Conservation (phyloP, 1,140 invertebrate genomes). For the Solen grandis region DNA sequence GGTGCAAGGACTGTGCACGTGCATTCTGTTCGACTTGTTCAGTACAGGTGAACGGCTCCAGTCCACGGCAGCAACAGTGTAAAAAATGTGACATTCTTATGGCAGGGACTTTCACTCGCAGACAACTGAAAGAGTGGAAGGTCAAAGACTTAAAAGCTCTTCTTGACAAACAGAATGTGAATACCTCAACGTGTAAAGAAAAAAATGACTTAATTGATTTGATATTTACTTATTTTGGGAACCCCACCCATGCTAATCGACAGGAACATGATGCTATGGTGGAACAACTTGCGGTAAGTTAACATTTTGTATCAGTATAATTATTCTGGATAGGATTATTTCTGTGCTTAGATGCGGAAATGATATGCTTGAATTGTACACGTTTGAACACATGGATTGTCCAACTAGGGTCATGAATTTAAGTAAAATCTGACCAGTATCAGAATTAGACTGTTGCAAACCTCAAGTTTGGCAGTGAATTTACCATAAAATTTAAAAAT, state of each 20-base stretch:
- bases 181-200: slow-evolving; percentile 75
- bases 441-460: too few relatives aligned
- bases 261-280: neutral
- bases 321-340: too few relatives aligned
- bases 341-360: too few relatives aligned
- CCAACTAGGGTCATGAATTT: too few relatives aligned
- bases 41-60: slow-evolving; percentile 47
- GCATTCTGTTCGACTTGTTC: slow-evolving; percentile 75
- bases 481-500: too few relatives aligned
- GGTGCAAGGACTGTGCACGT: slow-evolving; percentile 74
- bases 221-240: slow-evolving; percentile 71
- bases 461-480: too few relatives aligned
- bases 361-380: too few relatives aligned
- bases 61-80: slow-evolving; percentile 65
- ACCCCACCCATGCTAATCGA: slow-evolving; percentile 31
- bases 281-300: neutral
- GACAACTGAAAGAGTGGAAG: slow-evolving; percentile 75
- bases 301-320: too few relatives aligned
- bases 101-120: slow-evolving; percentile 71
- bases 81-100: slow-evolving; percentile 73
- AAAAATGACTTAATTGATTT: slow-evolving; percentile 79
- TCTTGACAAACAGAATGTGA: slow-evolving; percentile 72
- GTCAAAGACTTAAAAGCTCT: slow-evolving; percentile 78
- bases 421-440: too few relatives aligned
- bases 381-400: too few relatives aligned